These are phyloP conservation scores for Pachliopta kotzebuea DNA, from an alignment of 2,888 invertebrate species.

Conservation along the genomic window DNA sequence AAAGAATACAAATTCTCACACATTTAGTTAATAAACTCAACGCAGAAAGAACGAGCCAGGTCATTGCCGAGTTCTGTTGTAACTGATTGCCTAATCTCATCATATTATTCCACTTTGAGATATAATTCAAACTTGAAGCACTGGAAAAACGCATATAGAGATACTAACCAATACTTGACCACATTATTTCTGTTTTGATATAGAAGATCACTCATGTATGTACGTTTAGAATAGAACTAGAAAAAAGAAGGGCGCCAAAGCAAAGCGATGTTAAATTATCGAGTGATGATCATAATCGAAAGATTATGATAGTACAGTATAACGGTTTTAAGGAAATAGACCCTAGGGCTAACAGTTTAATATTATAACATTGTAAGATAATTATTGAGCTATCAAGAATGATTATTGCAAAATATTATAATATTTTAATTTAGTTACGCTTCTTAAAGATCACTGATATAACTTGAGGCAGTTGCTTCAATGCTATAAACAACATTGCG, in stretches of 20 bases:
- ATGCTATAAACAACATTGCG: constrained; percentile 4
- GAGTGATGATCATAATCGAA: too few relatives aligned
- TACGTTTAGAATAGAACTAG: too few relatives aligned
- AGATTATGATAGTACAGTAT: too few relatives aligned
- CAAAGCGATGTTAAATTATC: too few relatives aligned
- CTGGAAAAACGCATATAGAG: constrained; percentile 13
- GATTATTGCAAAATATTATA: neutral
- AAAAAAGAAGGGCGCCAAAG: too few relatives aligned
- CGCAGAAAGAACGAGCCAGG: constrained; percentile 29
- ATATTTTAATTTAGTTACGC: neutral
- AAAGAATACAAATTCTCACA: constrained; percentile 29
- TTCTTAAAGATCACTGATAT: neutral
- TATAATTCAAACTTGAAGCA: constrained; percentile 26
- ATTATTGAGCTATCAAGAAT: neutral
- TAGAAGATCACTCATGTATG: too few relatives aligned
- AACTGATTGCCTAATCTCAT: constrained; percentile 34
- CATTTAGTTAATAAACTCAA: constrained; percentile 29
- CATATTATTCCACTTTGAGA: constrained; percentile 28
- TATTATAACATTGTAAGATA: too few relatives aligned
- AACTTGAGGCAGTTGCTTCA: constrained; percentile 1
- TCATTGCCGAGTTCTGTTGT: constrained; percentile 37
- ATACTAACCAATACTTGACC: neutral
- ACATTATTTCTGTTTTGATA: too few relatives aligned
- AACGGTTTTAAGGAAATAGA: too few relatives aligned
- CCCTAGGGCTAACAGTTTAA: too few relatives aligned